A percentile compares a stretch with the other conserved stretches of the same genome.
phyloP scores from a whole-genome alignment of 2,888 invertebrate genomes.

The Apamea sordens region DNA sequence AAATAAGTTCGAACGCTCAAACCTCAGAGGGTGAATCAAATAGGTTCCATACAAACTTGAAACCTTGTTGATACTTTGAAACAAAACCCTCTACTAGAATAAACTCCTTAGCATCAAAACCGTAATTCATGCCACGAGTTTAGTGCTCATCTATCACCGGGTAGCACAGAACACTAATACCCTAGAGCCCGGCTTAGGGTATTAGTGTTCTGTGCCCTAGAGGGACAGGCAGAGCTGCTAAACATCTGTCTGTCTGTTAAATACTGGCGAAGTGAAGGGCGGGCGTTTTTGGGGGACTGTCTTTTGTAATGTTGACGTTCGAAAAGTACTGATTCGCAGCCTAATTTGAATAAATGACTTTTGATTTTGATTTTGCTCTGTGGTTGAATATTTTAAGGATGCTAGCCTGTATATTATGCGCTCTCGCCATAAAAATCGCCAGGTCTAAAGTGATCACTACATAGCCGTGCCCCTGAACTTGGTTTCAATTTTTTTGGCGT shows the following conservation, averaged over 20 bases:
- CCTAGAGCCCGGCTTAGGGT: too few relatives aligned
- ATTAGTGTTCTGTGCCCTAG: too few relatives aligned
- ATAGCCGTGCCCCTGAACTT: not conserved
- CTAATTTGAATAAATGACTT: too few relatives aligned
- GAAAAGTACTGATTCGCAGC: too few relatives aligned
- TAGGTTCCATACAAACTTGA: conserved; percentile 17
- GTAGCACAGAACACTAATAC: too few relatives aligned
- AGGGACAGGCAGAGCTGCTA: not conserved
- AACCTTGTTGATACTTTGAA: not conserved
- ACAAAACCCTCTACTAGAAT: not conserved
- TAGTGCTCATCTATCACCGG: not conserved
- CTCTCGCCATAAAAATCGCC: not conserved
- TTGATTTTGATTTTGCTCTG: too few relatives aligned
- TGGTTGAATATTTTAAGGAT: not conserved
- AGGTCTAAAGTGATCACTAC: not conserved
- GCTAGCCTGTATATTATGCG: not conserved
- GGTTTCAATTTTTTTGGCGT: not conserved
- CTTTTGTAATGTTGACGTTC: too few relatives aligned
- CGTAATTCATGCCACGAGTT: not conserved
- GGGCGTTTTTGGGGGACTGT: too few relatives aligned
- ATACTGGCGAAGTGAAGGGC: too few relatives aligned
- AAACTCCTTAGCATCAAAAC: not conserved
- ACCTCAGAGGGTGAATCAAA: conserved; percentile 3
- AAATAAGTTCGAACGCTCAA: conserved; percentile 50
- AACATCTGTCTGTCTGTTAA: not conserved